phyloP scores from a whole-genome alignment of 2,888 invertebrate species.

The Shargacucullia verbasci region DNA sequence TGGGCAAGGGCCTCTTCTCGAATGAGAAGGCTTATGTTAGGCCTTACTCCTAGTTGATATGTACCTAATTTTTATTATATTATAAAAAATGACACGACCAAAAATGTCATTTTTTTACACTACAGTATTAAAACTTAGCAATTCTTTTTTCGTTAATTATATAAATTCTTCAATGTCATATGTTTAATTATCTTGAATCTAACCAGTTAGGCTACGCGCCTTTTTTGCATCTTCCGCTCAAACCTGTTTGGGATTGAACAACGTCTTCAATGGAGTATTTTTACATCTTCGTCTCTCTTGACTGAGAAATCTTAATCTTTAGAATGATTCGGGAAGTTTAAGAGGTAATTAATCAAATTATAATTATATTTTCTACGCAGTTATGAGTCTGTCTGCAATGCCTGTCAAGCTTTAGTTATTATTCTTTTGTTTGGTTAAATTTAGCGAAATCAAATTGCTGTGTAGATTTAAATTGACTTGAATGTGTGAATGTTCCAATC shows the following conservation, averaged over 20 bases:
- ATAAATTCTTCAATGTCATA: conserved; percentile 50
- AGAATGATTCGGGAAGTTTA: conserved; percentile 31
- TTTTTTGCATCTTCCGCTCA: conserved; percentile 74
- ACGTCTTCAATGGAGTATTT: conserved; percentile 36
- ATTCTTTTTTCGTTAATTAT: conserved; percentile 28
- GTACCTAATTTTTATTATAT: too few relatives aligned
- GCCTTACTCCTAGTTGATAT: too few relatives aligned
- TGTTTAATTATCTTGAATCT: conserved; percentile 46
- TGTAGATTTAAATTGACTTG: conserved; percentile 6
- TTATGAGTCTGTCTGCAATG: conserved; percentile 1
- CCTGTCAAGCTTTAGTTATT: conserved; percentile 10
- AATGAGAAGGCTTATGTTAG: too few relatives aligned
- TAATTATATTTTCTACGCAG: conserved; percentile 10
- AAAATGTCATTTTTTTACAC: background rate
- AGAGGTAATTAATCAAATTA: conserved; percentile 37
- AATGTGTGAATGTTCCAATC: conserved; percentile 9
- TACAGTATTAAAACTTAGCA: conserved; percentile 7
- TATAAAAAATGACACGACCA: too few relatives aligned
- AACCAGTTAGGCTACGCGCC: conserved; percentile 50
- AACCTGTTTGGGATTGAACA: conserved; percentile 67
- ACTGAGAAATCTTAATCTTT: conserved; percentile 44
- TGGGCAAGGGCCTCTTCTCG: too few relatives aligned
- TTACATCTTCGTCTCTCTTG: conserved; percentile 22
- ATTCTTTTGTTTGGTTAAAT: conserved; percentile 29
- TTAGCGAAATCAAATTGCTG: conserved; percentile 7